Evolutionary conservation across 2,888 invertebrate genomes (phyloP).

Genomic region (Allophyes oxyacanthae): DNA sequence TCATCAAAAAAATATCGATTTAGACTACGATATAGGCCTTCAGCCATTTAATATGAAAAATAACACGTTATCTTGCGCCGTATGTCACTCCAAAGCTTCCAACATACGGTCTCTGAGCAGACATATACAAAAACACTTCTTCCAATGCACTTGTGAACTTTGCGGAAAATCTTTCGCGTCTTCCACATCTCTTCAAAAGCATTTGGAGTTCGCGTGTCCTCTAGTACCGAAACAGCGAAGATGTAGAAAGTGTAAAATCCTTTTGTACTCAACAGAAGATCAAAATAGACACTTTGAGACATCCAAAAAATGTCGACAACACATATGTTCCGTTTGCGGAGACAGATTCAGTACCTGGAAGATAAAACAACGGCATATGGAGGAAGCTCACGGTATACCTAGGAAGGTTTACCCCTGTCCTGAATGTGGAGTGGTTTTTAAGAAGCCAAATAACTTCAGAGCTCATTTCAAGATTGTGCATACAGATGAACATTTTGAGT

Average conservation of each 20-base stretch:
- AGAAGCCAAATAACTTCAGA: constrained; percentile 62
- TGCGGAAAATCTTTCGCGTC: constrained; percentile 76
- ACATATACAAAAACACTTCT: constrained; percentile 73
- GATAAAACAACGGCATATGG: constrained; percentile 67
- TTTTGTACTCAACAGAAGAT: constrained; percentile 65
- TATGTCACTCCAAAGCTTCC: constrained; percentile 66
- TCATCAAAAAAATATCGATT: constrained; percentile 63
- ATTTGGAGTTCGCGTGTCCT: constrained; percentile 57
- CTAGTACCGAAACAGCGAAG: constrained; percentile 58
- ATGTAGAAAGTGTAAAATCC: constrained; percentile 70
- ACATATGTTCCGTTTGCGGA: constrained; percentile 70
- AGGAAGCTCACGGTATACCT: constrained; percentile 64
- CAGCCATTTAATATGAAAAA: constrained; percentile 70
- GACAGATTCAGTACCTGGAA: constrained; percentile 68
- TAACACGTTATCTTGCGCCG: constrained; percentile 63
- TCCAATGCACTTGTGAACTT: constrained; percentile 72
- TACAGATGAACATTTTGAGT: constrained; percentile 67
- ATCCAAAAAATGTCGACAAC: constrained; percentile 67
- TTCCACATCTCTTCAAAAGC: constrained; percentile 63
- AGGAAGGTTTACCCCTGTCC: constrained; percentile 70
- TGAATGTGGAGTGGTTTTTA: constrained; percentile 67
- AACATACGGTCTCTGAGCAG: constrained; percentile 69
- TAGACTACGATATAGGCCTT: constrained; percentile 67
- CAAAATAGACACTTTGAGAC: constrained; percentile 62
- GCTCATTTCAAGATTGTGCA: constrained; percentile 72